These are phyloP conservation scores for Carassius gibelio DNA, from an alignment of 2,113 vertebrate species.

Conservation along the genomic window DNA sequence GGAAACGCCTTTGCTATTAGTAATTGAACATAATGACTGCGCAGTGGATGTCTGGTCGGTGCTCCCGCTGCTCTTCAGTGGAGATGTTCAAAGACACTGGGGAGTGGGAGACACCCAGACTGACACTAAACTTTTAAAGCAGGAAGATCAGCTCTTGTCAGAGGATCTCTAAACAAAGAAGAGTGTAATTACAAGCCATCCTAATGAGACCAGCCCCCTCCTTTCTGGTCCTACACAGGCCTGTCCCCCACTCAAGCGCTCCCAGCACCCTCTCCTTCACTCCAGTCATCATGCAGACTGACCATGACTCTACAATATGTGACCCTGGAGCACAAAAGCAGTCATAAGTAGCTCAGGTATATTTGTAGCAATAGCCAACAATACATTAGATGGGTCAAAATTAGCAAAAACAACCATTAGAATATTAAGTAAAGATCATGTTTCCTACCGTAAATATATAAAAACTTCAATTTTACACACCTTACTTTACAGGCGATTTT, in stretches of 20 bases:
- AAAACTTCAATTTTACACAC: too few relatives aligned
- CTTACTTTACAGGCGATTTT: too few relatives aligned
- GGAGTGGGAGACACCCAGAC: conserved; percentile 11
- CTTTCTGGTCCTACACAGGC: not conserved
- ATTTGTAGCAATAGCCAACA: too few relatives aligned
- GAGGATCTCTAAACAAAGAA: conserved; percentile 61
- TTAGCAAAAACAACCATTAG: too few relatives aligned
- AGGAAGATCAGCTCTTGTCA: conserved; percentile 50
- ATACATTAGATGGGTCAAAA: too few relatives aligned
- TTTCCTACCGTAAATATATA: too few relatives aligned
- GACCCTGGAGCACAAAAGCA: too few relatives aligned
- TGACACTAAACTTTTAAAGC: conserved; percentile 43
- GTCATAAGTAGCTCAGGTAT: too few relatives aligned
- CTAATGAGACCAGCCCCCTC: conserved; percentile 58
- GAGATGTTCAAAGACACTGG: conserved; percentile 2
- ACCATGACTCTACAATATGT: not conserved
- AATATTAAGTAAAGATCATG: too few relatives aligned
- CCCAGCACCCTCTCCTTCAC: conserved; percentile 1
- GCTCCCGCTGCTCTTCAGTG: not conserved
- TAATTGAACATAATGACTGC: not conserved
- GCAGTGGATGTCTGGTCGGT: not conserved
- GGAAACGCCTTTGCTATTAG: not conserved
- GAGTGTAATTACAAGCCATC: conserved; percentile 70
- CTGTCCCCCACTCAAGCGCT: conserved; percentile 27
- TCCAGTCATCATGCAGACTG: not conserved